Evolutionary conservation across 2,797 vertebrate genomes (phyloP), one percentile per base, ranked within the genome.

Genomic region (Nannoperca australis): DNA sequence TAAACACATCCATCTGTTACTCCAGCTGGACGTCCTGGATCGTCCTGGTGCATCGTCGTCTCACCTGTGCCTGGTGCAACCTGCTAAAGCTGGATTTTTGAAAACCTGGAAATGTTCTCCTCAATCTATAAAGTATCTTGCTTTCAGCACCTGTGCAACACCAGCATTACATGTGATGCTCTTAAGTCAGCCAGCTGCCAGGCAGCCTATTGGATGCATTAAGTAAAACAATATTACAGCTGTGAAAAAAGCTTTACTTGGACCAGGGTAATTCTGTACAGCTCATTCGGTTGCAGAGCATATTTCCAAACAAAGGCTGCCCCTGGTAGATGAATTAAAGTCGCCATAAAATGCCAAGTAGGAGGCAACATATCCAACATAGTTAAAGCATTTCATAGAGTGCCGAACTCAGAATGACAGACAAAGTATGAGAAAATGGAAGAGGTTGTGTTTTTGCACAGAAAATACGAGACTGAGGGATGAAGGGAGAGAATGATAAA

Each of bases 341-440:
- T 61, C 71, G 51, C 36, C 58, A 54, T 83, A 85, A 89, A 89
- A 76, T 59, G 61, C 76, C n/a, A 81, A 73, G 75, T 60, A 73
- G 53, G 63, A 53, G 70, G 68, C 47, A 64, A 59, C 84, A 78
- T 83, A 80, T 76, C 88, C 13, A 44, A 79, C 50, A 55, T 10
- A 60, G 61, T 63, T 20, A 38, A 45, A 45, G 40, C 67, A 78
- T 76, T 70, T 77, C 56, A 69, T 12, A 32, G 63, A 40, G 59
- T 17, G 47, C 40, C 76, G 32, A 61, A n/a, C 11, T 44, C 55
- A 74, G 13, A 34, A 45, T 55, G 68, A 60, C 60, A 40, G 51
- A 27, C 59, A 60, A 30, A 62, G 42, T 44, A 53, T 22, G 55
- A 47, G 36, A 64, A 38, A 63, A 13, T 10, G 20, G 32, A 13